Percentiles rank a stretch among this genome's conserved stretches.
Evolutionary conservation across 2,797 vertebrate genomes (phyloP).

Genomic region (Podarcis siculus): DNA sequence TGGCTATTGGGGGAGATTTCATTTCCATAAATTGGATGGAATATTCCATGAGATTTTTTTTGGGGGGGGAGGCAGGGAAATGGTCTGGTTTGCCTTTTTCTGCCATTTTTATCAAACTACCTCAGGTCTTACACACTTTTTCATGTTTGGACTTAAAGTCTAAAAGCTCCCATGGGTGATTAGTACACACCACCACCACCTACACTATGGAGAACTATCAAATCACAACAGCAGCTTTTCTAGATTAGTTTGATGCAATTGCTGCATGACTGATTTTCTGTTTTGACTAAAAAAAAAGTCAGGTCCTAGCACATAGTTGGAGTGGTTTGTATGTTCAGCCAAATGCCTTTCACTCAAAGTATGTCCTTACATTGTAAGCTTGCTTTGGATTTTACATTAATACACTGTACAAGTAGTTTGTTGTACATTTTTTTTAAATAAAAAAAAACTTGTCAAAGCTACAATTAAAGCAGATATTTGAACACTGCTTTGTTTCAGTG

Average conservation of each 20-base stretch:
- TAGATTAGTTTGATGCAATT: accelerated
- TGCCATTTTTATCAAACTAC: slow-evolving; percentile 20
- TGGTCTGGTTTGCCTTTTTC: background rate
- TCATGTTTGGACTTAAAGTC: slow-evolving; percentile 32
- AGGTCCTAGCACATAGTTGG: accelerated
- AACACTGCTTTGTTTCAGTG: background rate
- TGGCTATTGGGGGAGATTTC: background rate
- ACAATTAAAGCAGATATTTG: slow-evolving; percentile 49
- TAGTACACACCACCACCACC: background rate
- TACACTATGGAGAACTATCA: accelerated
- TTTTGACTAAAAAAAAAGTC: background rate
- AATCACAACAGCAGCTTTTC: accelerated
- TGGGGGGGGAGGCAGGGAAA: background rate
- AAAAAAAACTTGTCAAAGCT: background rate
- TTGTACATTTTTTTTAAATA: slow-evolving; percentile 16
- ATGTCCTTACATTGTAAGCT: background rate
- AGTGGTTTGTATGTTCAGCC: background rate
- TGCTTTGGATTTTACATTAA: slow-evolving; percentile 14
- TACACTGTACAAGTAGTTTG: slow-evolving; percentile 14
- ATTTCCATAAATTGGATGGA: background rate
- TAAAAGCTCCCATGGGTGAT: background rate
- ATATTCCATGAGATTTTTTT: background rate
- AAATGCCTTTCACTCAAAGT: background rate
- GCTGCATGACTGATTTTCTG: accelerated
- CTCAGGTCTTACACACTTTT: slow-evolving; percentile 21